phyloP scores from a whole-genome alignment of 92 coral and sea anemone genomes.

The Phenganax stokvisi region DNA sequence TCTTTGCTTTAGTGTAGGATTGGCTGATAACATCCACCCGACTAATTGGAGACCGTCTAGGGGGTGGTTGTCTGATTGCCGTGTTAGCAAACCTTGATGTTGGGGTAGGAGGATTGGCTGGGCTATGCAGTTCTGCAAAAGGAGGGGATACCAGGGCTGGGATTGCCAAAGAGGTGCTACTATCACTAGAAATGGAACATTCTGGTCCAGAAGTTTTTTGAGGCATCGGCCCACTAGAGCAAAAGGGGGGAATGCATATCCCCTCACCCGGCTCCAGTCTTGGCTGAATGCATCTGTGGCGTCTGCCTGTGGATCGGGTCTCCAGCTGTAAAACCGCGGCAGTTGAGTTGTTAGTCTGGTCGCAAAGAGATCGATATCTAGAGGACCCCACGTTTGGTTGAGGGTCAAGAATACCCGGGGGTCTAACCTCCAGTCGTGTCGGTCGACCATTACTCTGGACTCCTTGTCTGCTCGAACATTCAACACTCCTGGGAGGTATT shows the following conservation, averaged over 20 bases:
- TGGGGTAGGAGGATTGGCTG: constrained; percentile 40
- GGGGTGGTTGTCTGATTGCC: neutral
- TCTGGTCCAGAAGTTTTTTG: no score
- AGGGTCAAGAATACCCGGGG: constrained; percentile 14
- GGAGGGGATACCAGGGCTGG: constrained; percentile 18
- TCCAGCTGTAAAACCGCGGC: no score
- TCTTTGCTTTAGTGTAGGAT: no score
- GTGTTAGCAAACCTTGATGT: neutral
- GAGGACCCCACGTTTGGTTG: constrained; percentile 9
- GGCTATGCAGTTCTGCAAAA: constrained; percentile 42
- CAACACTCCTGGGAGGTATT: constrained; percentile 37
- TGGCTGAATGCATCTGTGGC: constrained; percentile 45
- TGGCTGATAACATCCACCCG: neutral
- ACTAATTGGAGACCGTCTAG: constrained; percentile 47
- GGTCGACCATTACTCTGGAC: no score
- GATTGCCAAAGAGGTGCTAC: constrained; percentile 29
- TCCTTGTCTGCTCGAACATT: no score
- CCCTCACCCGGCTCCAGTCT: neutral
- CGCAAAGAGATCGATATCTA: no score
- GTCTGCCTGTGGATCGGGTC: constrained; percentile 4
- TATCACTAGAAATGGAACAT: constrained; percentile 36
- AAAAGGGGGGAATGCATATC: no score
- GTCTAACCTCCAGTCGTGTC: no score
- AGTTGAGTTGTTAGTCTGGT: no score
- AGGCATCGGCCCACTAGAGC: no score